Conservation (phyloP, 1,140 invertebrate genomes). For the Drosophila kepulauana region DNA sequence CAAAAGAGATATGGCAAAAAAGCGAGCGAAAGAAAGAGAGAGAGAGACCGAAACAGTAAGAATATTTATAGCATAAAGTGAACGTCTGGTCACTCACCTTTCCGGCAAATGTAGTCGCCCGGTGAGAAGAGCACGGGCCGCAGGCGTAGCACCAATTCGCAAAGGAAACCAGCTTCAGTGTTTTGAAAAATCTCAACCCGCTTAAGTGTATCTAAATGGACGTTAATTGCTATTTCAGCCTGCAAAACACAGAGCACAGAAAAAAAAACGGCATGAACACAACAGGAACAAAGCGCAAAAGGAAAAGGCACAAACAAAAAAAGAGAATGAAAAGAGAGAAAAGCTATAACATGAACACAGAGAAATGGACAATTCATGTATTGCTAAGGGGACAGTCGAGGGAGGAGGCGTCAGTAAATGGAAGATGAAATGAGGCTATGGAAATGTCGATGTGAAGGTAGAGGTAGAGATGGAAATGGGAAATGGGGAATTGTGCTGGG, state of each 20-base stretch:
- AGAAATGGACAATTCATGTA: conserved; percentile 68
- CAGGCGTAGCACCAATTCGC: conserved; percentile 97
- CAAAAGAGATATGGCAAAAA: background rate
- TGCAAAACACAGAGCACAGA: conserved; percentile 43
- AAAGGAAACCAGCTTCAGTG: conserved; percentile 99
- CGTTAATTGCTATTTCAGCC: conserved; percentile 99
- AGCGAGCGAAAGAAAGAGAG: background rate
- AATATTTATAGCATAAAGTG: conserved; percentile 6
- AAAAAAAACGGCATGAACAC: background rate
- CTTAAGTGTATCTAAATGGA: conserved; percentile 98
- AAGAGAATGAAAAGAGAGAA: background rate
- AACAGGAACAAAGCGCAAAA: conserved; percentile 12
- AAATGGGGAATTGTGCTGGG: background rate
- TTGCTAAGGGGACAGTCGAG: background rate
- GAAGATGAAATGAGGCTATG: conserved; percentile 2
- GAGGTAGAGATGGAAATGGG: background rate
- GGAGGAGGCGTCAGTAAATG: background rate
- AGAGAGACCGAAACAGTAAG: background rate
- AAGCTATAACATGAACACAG: conserved; percentile 42
- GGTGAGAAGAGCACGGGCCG: conserved; percentile 98
- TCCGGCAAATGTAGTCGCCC: conserved; percentile 99
- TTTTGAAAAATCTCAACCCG: conserved; percentile 99
- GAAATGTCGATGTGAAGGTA: background rate
- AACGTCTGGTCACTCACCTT: conserved; percentile 89
- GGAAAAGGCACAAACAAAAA: conserved; percentile 8